A percentile compares a stretch with the other conserved stretches of the same genome.
Evolutionary conservation across 2,888 invertebrate species (phyloP).

Genomic region (Thera britannica): DNA sequence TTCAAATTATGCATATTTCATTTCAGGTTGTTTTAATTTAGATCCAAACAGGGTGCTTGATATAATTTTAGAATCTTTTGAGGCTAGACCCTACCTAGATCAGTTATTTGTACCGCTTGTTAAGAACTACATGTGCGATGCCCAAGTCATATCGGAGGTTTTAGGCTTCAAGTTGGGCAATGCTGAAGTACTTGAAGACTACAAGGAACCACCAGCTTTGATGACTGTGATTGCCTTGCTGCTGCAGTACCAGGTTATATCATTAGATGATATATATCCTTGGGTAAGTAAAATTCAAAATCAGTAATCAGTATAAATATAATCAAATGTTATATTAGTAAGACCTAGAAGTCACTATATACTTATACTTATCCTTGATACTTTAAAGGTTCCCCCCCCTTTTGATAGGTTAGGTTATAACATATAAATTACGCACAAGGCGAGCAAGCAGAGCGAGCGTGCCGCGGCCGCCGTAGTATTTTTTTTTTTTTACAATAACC

Average conservation of each 20-base stretch:
- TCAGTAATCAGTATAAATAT: not conserved
- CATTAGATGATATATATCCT: constrained; percentile 94
- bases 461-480: too few relatives aligned
- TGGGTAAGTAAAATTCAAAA: constrained; percentile 87
- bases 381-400: too few relatives aligned
- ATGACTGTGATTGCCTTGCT: constrained; percentile 96
- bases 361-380: too few relatives aligned
- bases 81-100: constrained; percentile 91
- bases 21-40: constrained; percentile 97
- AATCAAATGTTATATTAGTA: too few relatives aligned
- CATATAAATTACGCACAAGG: too few relatives aligned
- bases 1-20: constrained; percentile 21
- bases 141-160: constrained; percentile 93
- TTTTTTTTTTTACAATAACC: too few relatives aligned
- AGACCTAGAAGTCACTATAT: too few relatives aligned
- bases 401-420: too few relatives aligned
- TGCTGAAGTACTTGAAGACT: constrained; percentile 83
- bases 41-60: constrained; percentile 99
- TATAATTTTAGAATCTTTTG: constrained; percentile 98
- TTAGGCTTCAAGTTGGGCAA: constrained; percentile 96
- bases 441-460: too few relatives aligned
- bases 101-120: constrained; percentile 93
- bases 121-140: constrained; percentile 94
- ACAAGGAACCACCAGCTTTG: constrained; percentile 91
- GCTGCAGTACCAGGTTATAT: constrained; percentile 93